phyloP scores from a whole-genome alignment of 1,140 invertebrate species.

The Lutraria rhynchaena region DNA sequence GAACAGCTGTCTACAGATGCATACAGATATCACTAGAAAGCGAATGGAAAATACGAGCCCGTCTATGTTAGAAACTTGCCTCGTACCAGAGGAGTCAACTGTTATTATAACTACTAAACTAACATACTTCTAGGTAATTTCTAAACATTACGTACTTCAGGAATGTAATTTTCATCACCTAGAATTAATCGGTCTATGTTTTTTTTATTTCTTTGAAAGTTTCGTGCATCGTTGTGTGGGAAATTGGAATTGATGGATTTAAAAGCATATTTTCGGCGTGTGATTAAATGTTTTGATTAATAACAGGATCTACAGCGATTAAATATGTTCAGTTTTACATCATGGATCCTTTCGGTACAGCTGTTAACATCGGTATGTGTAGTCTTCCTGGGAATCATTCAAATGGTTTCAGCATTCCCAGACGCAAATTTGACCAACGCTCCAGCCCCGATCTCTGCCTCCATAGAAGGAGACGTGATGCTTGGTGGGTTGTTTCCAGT shows the following conservation, averaged over 20 bases:
- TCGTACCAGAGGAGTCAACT: too few species aligned
- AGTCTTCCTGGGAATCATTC: background rate
- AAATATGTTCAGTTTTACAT: constrained; percentile 17
- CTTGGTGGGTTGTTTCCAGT: constrained; percentile 91
- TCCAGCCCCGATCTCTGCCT: constrained; percentile 59
- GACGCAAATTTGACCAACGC: constrained; percentile 3
- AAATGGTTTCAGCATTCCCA: background rate
- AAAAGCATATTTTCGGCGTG: constrained; percentile 19
- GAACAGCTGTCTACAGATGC: too few species aligned
- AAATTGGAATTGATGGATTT: constrained; percentile 9
- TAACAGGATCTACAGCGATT: background rate
- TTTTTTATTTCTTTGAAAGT: too few species aligned
- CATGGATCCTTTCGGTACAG: constrained; percentile 10
- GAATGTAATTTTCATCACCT: too few species aligned
- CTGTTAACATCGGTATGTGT: background rate
- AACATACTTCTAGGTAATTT: too few species aligned
- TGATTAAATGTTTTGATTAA: constrained; percentile 3
- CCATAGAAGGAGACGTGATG: constrained; percentile 86
- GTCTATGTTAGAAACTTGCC: too few species aligned
- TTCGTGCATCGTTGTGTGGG: too few species aligned
- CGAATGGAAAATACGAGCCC: too few species aligned
- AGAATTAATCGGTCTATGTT: too few species aligned
- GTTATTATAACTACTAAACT: too few species aligned
- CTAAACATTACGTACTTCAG: too few species aligned
- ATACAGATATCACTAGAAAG: too few species aligned